Evolutionary conservation across 1,140 invertebrate species (phyloP).

Genomic region (Caenorhabditis latens): DNA sequence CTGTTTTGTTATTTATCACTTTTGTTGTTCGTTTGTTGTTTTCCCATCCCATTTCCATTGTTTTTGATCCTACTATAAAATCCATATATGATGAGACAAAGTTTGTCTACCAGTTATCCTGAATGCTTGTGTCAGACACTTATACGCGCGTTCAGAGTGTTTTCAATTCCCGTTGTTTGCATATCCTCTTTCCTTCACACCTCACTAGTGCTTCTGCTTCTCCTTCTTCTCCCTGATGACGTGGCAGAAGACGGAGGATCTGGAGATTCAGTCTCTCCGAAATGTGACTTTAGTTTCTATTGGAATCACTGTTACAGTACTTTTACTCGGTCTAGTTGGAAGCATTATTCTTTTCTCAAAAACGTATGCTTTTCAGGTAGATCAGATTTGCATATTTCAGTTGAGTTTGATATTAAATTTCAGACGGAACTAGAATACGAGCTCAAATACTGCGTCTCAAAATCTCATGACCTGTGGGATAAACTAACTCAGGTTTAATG

Average conservation of each 20-base stretch:
- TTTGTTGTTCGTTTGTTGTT: slow-evolving; percentile 25
- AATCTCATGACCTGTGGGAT: slow-evolving; percentile 50
- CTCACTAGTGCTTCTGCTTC: neutral
- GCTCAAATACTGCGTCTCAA: slow-evolving; percentile 42
- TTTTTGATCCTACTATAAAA: slow-evolving; percentile 49
- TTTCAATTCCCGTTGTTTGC: slow-evolving; percentile 22
- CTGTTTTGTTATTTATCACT: neutral
- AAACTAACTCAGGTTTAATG: slow-evolving; percentile 26
- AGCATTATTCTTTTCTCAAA: slow-evolving; percentile 11
- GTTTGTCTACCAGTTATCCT: slow-evolving; percentile 28
- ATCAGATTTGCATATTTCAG: neutral
- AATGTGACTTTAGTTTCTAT: slow-evolving; percentile 16
- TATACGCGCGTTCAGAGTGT: slow-evolving; percentile 26
- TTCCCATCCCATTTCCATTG: neutral
- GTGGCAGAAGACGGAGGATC: slow-evolving; percentile 35
- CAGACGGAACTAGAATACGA: slow-evolving; percentile 55
- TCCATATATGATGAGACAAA: neutral
- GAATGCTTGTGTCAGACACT: slow-evolving; percentile 19
- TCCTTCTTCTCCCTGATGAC: neutral
- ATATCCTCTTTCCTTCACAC: slow-evolving; percentile 25
- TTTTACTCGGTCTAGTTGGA: slow-evolving; percentile 1
- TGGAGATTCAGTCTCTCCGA: slow-evolving; percentile 16
- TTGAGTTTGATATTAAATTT: neutral
- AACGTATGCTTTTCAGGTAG: slow-evolving; percentile 18
- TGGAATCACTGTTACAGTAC: slow-evolving; percentile 46